Base-by-base conservation (phyloP, 2,113 vertebrate genomes). In the Protobothrops mucrosquamatus region DNA sequence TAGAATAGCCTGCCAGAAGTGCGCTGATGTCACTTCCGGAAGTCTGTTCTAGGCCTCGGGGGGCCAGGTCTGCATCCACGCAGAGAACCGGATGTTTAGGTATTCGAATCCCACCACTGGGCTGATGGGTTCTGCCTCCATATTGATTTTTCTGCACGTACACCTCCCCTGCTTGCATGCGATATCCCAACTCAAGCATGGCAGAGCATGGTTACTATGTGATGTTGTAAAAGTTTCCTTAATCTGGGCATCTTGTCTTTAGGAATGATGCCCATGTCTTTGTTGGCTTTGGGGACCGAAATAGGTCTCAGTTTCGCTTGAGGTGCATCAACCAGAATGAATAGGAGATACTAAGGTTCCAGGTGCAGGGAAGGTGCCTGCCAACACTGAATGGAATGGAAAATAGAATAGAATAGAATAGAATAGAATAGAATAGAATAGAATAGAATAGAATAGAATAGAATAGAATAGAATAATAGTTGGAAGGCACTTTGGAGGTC, bases 311-410 rank as follows among this genome's bases (percentile, higher is more conserved):
- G 64, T 95, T 88, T 14, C 92, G 46, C 94, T 91, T 91, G 91
- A 95, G 91, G 89, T 93, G 52, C 92, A 94, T 92, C 74, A 94
- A 95, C 94, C 64, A 91, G 81, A 88, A 95, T 96, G 94, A 93
- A 96, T 12, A n/a, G 26, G 29, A 69, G 61, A 69, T 29, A 69
- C 29, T n/a, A 69, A 69, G 11, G 2, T 14, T 69, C 61, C n/a
- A 12, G 61, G 61, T 11, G 3, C 1, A 64, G 26, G 26, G 26
- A 26, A 69, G 61, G 1, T 5, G 61, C 29, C 61, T n/a, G 26
- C 29, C 29, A n/a, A 5, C 29, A 69, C 4, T 46, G 43, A 46
- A 46, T 4, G 2, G 43, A 46, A 4, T 4, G 3, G 43, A 46
- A 46, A 46, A 46, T 4, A 0, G 43, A 46, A 46, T 4, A 46